Percentiles rank a stretch among this genome's conserved stretches.
Conservation (phyloP, 2,888 invertebrate genomes). For the Callyntrura sp. region DNA sequence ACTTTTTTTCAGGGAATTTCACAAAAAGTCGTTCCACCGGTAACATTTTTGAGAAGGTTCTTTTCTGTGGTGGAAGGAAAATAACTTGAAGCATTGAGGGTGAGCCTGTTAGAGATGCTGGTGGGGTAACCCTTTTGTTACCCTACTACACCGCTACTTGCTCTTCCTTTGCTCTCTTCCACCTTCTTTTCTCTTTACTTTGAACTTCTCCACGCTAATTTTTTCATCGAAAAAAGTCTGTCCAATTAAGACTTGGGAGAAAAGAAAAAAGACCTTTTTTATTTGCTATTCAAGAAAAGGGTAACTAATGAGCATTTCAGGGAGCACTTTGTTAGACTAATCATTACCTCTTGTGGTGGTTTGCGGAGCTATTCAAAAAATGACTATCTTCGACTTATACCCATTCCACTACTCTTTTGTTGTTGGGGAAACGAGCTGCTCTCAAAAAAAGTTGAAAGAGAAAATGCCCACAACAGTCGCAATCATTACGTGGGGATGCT, state of each 20-base stretch:
- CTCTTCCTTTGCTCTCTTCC: neutral
- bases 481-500: too few species aligned
- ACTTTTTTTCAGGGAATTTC: neutral
- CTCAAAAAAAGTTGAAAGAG: too few species aligned
- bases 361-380: too few species aligned
- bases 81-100: neutral
- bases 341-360: neutral
- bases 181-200: too few species aligned
- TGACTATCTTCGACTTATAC: too few species aligned
- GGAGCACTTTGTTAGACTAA: neutral
- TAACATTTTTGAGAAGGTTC: neutral
- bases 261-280: neutral
- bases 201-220: neutral
- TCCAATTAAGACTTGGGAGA: neutral
- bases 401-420: too few species aligned
- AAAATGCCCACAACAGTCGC: too few species aligned
- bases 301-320: neutral
- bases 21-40: neutral
- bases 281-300: neutral
- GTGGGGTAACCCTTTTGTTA: neutral
- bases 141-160: neutral
- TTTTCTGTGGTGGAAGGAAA: neutral
- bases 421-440: too few species aligned
- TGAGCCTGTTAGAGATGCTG: too few species aligned
- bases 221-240: neutral